Percentiles rank a stretch among this genome's conserved stretches.
Evolutionary conservation across 2,797 vertebrate species (phyloP).

Genomic region (Spheniscus humboldti): DNA sequence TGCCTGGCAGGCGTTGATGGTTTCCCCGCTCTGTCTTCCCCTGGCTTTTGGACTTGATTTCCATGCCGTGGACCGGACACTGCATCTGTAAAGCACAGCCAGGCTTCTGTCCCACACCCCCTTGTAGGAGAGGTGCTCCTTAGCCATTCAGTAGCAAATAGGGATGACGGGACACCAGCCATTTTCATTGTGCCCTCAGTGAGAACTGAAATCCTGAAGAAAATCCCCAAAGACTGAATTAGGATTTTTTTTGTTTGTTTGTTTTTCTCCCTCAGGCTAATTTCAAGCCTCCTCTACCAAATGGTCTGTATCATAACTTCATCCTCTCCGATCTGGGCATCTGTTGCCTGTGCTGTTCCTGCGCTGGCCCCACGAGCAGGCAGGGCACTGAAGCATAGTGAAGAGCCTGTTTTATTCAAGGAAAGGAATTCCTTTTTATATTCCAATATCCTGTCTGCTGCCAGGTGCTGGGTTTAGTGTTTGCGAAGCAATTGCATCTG

Average conservation of each 20-base stretch:
- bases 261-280: background rate
- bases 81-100: background rate
- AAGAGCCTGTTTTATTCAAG: background rate
- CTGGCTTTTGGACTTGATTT: background rate
- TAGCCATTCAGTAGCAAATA: background rate
- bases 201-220: background rate
- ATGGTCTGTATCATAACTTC: background rate
- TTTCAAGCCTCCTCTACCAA: background rate
- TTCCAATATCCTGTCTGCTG: background rate
- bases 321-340: background rate
- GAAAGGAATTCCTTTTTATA: background rate
- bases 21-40: background rate
- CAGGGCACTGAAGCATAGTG: background rate
- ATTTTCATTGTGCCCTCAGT: background rate
- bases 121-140: background rate
- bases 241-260: background rate
- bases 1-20: background rate
- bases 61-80: background rate
- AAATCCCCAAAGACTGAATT: background rate
- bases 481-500: background rate
- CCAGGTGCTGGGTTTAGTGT: fast-evolving
- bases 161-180: background rate
- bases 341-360: background rate
- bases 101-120: background rate
- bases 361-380: fast-evolving